phyloP scores from a whole-genome alignment of 2,113 vertebrate species.

The human (Homo sapiens) region DNA sequence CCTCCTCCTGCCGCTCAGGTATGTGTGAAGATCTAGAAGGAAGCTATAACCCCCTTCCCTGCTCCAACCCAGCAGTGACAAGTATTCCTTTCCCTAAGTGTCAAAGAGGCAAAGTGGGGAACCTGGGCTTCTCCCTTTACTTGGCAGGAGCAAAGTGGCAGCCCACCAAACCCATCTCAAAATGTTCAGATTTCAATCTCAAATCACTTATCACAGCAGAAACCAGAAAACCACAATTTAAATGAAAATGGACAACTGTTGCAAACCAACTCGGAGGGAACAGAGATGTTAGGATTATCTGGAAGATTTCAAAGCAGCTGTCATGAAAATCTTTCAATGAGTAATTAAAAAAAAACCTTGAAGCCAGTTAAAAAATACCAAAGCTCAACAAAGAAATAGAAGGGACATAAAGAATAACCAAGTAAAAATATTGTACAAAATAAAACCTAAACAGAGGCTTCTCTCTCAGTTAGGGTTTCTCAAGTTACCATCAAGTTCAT shows the following conservation, averaged over 20 bases:
- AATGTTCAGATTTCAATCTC: background rate
- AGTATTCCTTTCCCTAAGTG: background rate
- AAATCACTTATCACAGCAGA: background rate
- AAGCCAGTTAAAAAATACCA: background rate
- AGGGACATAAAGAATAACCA: background rate
- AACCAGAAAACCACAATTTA: background rate
- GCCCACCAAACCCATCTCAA: background rate
- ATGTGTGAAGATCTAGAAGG: background rate
- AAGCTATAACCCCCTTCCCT: background rate
- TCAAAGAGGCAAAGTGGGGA: background rate
- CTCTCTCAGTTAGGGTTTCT: background rate
- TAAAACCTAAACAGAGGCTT: background rate
- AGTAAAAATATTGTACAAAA: background rate
- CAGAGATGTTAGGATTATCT: background rate
- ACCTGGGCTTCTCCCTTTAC: background rate
- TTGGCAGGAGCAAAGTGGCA: background rate
- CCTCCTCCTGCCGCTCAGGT: background rate
- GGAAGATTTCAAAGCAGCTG: background rate
- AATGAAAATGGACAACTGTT: background rate
- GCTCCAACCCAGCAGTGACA: too few species aligned
- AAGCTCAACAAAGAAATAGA: background rate
- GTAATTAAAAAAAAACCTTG: background rate
- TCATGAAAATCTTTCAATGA: background rate
- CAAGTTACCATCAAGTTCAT: background rate
- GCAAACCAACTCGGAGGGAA: too few species aligned